Base-by-base conservation (phyloP, 2,113 vertebrate genomes). In the Ameiurus melas region DNA sequence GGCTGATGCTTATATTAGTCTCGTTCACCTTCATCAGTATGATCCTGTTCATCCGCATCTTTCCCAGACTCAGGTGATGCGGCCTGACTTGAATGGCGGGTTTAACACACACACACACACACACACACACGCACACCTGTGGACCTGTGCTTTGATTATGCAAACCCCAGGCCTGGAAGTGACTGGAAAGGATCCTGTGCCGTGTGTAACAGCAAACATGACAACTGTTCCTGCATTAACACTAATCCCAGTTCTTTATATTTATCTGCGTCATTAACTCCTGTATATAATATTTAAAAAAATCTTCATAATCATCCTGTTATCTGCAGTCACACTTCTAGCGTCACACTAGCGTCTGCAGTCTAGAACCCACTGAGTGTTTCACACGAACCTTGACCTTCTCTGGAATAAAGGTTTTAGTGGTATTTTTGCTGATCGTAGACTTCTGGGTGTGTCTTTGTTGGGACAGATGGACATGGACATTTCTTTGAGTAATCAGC, bases 1-100 rank as follows among this genome's bases (percentile, higher is more conserved):
- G 98, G 98, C 94, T 98, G 36, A 97, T 99, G 98, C 94, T 99
- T 14, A 96, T 99, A 53, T 87, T 99, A 0, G 98, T 99, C 85
- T 99, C 97, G 86, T 99, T 98, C 91, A 96, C 96, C 88, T 99
- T 99, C 91, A 99, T 99, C 91, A 97, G 97, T 90, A 99, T 98
- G 98, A 99, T 99, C 92, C 96, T 99, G 83, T 99, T 99, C 89
- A 99, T 99, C 87, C 95, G 98, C 57, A 95, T 99, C 87, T 97
- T 99, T 92, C 98, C 98, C 83, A 95, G 97, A 85, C 96, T 99
- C 55, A 96, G 97, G 93, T 99, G 96, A 98, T 92, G 90, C 8
- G 7, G 27, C 3, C n/a, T 47, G 58, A 39, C 57, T 17, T 53
- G 7, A 73, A 51, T 10, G 17, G 27, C 14, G 22, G 4, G 53